Conservation (phyloP, 2,113 vertebrate genomes). For the Ascaphus truei region DNA sequence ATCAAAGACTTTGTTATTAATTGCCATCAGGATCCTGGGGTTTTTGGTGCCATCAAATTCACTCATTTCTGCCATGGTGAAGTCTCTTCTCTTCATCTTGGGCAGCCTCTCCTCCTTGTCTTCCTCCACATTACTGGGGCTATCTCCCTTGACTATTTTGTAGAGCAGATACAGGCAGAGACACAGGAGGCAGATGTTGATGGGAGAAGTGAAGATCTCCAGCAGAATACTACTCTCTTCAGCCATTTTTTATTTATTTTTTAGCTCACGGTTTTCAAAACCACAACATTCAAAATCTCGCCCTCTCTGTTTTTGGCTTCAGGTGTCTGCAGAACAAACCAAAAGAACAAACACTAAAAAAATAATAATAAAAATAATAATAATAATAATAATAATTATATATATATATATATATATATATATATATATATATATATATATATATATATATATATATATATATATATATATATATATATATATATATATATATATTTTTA, state of each 20-base stretch:
- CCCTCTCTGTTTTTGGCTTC: not conserved
- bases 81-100: slow-evolving; percentile 81
- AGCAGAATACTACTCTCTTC: slow-evolving; percentile 70
- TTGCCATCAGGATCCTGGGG: slow-evolving; percentile 87
- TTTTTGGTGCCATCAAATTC: slow-evolving; percentile 74
- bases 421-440: no score
- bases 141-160: slow-evolving; percentile 86
- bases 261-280: not conserved
- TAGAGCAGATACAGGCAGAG: slow-evolving; percentile 88
- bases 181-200: slow-evolving; percentile 84
- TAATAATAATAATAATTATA: no score
- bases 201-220: slow-evolving; percentile 85
- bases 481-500: no score
- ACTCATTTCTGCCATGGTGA: slow-evolving; percentile 75
- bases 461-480: no score
- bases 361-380: no score
- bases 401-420: no score
- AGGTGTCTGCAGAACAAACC: not conserved
- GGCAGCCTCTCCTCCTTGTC: slow-evolving; percentile 64
- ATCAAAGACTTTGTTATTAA: slow-evolving; percentile 92
- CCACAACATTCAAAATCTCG: not conserved
- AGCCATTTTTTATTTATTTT: slow-evolving; percentile 50
- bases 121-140: slow-evolving; percentile 49
- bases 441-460: no score
- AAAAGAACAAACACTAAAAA: not conserved